Conservation (phyloP, 2,113 vertebrate genomes). For the Upupa epops region DNA sequence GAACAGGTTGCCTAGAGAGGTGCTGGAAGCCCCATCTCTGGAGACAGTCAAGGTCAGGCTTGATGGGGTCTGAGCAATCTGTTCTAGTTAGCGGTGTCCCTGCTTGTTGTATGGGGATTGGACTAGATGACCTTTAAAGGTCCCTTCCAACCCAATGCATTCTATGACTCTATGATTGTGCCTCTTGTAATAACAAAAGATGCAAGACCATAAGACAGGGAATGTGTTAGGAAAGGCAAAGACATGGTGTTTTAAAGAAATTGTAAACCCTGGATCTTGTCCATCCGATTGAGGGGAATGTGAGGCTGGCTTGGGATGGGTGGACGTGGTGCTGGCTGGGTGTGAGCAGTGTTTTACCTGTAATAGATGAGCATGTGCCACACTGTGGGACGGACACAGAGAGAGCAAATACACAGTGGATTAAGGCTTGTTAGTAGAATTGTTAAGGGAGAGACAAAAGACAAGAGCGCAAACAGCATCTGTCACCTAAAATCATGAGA, state of each 20-base stretch:
- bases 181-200: not conserved
- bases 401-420: not conserved
- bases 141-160: too few species aligned
- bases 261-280: not conserved
- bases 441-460: not conserved
- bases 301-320: not conserved
- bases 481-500: not conserved
- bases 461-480: not conserved
- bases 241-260: not conserved
- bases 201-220: not conserved
- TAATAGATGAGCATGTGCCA: not conserved
- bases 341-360: not conserved
- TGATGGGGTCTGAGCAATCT: too few species aligned
- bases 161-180: rapidly evolving
- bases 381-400: not conserved
- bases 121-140: too few species aligned
- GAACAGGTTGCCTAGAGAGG: too few species aligned
- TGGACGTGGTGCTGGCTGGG: not conserved
- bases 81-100: too few species aligned
- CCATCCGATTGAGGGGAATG: not conserved
- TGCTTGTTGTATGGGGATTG: too few species aligned
- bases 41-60: too few species aligned
- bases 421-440: not conserved
- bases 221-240: not conserved
- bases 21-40: too few species aligned